phyloP scores from a whole-genome alignment of 1,140 invertebrate genomes.

The Acromyrmex heyeri region DNA sequence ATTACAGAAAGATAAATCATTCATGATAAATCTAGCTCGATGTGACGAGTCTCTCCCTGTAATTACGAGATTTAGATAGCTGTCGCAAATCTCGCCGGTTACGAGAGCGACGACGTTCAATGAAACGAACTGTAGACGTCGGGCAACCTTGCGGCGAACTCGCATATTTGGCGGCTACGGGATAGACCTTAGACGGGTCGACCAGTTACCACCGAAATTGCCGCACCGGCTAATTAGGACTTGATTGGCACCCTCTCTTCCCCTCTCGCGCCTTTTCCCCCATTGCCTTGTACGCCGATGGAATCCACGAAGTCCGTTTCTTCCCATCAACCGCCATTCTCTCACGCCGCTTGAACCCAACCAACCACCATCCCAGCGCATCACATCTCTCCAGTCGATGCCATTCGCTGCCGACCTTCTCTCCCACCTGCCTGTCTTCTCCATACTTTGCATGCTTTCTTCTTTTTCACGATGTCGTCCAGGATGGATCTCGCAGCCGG shows the following conservation, averaged over 20 bases:
- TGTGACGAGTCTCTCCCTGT: not conserved
- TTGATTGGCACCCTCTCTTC: slow-evolving; percentile 76
- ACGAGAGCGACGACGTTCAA: not conserved
- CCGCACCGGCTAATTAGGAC: slow-evolving; percentile 81
- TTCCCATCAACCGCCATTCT: slow-evolving; percentile 19
- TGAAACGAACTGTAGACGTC: not conserved
- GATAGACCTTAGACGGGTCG: slow-evolving; percentile 52
- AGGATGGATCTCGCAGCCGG: not conserved
- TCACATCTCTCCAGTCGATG: slow-evolving; percentile 48
- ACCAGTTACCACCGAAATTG: slow-evolving; percentile 67
- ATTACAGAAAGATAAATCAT: too few species aligned
- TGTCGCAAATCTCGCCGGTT: slow-evolving; percentile 22
- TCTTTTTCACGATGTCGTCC: slow-evolving; percentile 26
- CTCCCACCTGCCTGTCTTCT: slow-evolving; percentile 25
- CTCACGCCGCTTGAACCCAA: not conserved
- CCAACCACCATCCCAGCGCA: slow-evolving; percentile 41
- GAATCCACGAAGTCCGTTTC: not conserved
- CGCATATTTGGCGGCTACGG: slow-evolving; percentile 28
- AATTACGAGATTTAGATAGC: not conserved
- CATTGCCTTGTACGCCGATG: not conserved
- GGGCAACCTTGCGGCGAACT: slow-evolving; percentile 46
- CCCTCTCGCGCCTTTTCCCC: slow-evolving; percentile 22
- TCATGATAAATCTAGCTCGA: not conserved
- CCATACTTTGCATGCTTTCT: not conserved
- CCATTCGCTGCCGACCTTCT: slow-evolving; percentile 35